A percentile compares a stretch with the other conserved stretches of the same genome.
These are phyloP conservation scores for Phengaris arion DNA, from an alignment of 2,888 invertebrate genomes.

Conservation along the genomic window DNA sequence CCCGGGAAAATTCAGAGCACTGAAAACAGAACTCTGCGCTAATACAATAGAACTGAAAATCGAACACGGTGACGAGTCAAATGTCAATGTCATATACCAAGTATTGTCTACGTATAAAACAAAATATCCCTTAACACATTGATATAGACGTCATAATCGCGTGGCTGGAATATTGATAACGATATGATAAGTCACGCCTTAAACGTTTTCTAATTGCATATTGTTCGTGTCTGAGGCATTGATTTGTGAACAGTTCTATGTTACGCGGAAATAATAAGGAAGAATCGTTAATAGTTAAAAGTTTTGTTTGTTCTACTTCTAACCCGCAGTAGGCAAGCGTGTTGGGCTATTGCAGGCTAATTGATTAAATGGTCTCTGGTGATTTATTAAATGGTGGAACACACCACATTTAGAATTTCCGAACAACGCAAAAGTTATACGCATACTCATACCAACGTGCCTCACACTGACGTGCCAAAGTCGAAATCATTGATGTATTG, in stretches of 20 bases:
- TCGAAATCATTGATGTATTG: too few species aligned
- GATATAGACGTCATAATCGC: not conserved
- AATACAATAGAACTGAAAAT: too few species aligned
- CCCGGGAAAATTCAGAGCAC: too few species aligned
- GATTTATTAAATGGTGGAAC: too few species aligned
- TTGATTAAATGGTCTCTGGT: too few species aligned
- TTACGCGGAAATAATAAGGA: constrained; percentile 14
- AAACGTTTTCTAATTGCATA: constrained; percentile 25
- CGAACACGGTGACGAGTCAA: too few species aligned
- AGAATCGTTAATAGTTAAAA: not conserved
- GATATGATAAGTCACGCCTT: constrained; percentile 20
- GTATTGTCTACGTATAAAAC: not conserved
- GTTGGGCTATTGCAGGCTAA: not conserved
- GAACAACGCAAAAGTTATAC: too few species aligned
- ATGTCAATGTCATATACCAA: too few species aligned
- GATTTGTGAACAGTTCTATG: not conserved
- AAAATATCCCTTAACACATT: not conserved
- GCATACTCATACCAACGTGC: too few species aligned
- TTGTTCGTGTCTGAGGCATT: constrained; percentile 4
- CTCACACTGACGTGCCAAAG: too few species aligned
- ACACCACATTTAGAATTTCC: too few species aligned
- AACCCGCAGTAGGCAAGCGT: not conserved
- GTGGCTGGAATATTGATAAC: not conserved
- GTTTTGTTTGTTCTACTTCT: not conserved
- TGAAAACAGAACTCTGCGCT: too few species aligned